These are phyloP conservation scores for Caenorhabditis sp. DNA, from an alignment of 2,888 invertebrate species.

Conservation along the genomic window DNA sequence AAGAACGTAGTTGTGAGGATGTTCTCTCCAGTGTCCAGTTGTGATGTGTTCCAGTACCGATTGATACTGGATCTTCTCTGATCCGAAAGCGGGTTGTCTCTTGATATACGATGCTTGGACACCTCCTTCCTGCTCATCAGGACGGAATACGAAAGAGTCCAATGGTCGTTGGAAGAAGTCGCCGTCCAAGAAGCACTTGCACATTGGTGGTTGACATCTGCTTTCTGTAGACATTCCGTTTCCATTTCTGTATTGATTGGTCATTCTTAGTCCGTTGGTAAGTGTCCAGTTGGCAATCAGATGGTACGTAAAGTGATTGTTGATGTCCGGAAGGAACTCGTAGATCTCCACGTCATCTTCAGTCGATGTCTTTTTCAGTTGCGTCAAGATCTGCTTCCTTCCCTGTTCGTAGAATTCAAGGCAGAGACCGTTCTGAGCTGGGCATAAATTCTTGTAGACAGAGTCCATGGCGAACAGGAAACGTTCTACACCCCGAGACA, in stretches of 20 bases:
- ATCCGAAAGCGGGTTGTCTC: constrained; percentile 74
- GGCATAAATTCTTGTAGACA: constrained; percentile 77
- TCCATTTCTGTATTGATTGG: constrained; percentile 68
- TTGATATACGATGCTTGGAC: constrained; percentile 71
- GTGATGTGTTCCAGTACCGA: constrained; percentile 74
- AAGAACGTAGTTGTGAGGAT: constrained; percentile 76
- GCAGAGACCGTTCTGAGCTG: constrained; percentile 77
- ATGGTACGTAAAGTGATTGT: constrained; percentile 71
- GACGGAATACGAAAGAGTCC: constrained; percentile 68
- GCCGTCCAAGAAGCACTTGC: constrained; percentile 80
- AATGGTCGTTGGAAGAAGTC: constrained; percentile 77
- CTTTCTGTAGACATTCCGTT: constrained; percentile 54
- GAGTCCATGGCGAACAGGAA: constrained; percentile 79
- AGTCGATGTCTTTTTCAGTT: constrained; percentile 71
- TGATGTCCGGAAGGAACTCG: constrained; percentile 75
- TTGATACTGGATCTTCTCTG: constrained; percentile 69
- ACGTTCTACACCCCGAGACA: constrained; percentile 77
- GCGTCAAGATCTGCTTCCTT: constrained; percentile 72
- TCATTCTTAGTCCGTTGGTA: constrained; percentile 70
- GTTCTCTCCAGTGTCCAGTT: constrained; percentile 73
- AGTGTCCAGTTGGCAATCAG: constrained; percentile 83
- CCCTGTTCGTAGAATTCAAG: constrained; percentile 80
- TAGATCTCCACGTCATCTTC: constrained; percentile 80
- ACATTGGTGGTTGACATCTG: constrained; percentile 80
- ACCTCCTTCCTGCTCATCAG: constrained; percentile 43